These are phyloP conservation scores for Hesperophylax magnus DNA, from an alignment of 1,140 invertebrate genomes.

Conservation along the genomic window DNA sequence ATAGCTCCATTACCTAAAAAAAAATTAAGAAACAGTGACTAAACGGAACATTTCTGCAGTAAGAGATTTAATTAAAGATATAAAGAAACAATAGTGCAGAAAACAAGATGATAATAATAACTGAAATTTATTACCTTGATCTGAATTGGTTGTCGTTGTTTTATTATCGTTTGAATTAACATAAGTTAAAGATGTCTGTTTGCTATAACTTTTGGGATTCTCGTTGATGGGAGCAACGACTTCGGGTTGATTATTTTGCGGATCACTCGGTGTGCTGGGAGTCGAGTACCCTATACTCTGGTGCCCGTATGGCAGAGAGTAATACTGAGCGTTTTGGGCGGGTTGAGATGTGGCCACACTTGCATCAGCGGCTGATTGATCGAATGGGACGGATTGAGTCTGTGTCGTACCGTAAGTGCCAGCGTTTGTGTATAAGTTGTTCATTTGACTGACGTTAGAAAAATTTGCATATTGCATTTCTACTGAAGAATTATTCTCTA, in stretches of 20 bases:
- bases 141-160: constrained; percentile 49
- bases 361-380: constrained; percentile 59
- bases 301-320: constrained; percentile 70
- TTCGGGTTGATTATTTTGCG: constrained; percentile 35
- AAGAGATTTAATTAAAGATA: background rate
- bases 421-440: constrained; percentile 63
- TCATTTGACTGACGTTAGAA: constrained; percentile 23
- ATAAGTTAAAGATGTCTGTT: constrained; percentile 41
- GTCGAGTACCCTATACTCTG: constrained; percentile 59
- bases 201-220: constrained; percentile 14
- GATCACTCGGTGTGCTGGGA: constrained; percentile 1
- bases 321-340: constrained; percentile 63
- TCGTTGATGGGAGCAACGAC: constrained; percentile 23
- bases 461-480: constrained; percentile 35
- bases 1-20: constrained; percentile 42
- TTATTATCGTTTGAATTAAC: constrained; percentile 50
- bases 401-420: constrained; percentile 65
- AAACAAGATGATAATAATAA: background rate
- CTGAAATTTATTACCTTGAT: constrained; percentile 41
- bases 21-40: too few relatives aligned
- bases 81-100: background rate
- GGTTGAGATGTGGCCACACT: constrained; percentile 51
- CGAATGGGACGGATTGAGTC: constrained; percentile 68
- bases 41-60: too few relatives aligned
- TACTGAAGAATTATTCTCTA: constrained; percentile 2